Conservation (phyloP, 2,888 invertebrate genomes). For the Koerneria pararmatus region DNA sequence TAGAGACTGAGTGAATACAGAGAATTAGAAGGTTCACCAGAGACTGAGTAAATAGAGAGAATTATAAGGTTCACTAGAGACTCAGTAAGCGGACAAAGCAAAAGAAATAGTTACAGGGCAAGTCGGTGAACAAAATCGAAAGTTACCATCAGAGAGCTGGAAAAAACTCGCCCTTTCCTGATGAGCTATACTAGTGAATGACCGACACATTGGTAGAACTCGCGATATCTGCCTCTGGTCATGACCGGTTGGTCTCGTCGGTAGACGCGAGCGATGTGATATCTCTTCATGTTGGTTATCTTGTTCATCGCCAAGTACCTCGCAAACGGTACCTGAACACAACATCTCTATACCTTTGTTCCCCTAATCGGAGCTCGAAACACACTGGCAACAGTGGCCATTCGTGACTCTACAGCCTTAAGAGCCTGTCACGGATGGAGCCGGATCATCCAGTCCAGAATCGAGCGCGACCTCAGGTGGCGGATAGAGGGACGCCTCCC, state of each 20-base stretch:
- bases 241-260: constrained; percentile 94
- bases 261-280: constrained; percentile 95
- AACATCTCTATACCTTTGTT: no score
- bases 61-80: background rate
- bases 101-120: background rate
- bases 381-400: no score
- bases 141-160: background rate
- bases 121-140: background rate
- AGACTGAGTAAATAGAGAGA: background rate
- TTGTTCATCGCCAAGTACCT: constrained; percentile 96
- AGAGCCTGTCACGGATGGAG: no score
- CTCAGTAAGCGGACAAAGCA: background rate
- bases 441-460: no score
- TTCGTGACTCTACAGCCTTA: no score
- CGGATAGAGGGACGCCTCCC: no score
- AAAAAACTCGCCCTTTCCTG: background rate
- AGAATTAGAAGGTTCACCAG: background rate
- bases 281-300: constrained; percentile 87
- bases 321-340: constrained; percentile 78
- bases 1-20: no score
- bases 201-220: constrained; percentile 99
- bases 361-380: no score
- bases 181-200: constrained; percentile 66
- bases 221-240: constrained; percentile 88
- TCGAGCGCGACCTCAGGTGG: no score